These are phyloP conservation scores for Agrilus biguttatus DNA, from an alignment of 2,888 invertebrate species.

Conservation along the genomic window DNA sequence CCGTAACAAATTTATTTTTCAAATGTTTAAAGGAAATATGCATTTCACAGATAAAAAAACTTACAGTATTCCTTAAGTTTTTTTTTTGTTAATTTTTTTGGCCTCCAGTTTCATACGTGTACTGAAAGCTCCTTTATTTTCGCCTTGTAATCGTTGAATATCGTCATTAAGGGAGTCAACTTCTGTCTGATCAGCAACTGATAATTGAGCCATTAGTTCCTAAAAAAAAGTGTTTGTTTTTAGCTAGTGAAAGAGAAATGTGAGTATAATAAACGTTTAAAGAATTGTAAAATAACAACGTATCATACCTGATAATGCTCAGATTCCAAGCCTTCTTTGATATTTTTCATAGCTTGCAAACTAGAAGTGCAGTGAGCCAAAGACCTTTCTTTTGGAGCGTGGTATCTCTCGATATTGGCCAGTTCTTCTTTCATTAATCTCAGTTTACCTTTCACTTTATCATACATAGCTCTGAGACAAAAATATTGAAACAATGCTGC, in stretches of 20 bases:
- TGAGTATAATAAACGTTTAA: background rate
- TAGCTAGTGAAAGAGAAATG: slow-evolving; percentile 2
- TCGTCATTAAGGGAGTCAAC: slow-evolving; percentile 86
- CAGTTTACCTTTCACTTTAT: slow-evolving; percentile 92
- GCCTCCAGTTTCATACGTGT: slow-evolving; percentile 92
- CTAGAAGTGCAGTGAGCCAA: slow-evolving; percentile 83
- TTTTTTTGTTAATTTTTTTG: slow-evolving; percentile 97
- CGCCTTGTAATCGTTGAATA: slow-evolving; percentile 81
- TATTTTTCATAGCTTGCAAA: slow-evolving; percentile 91
- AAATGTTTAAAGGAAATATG: too few species aligned
- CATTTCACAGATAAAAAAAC: too few species aligned
- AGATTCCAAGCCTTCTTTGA: slow-evolving; percentile 83
- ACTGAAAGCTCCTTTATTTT: slow-evolving; percentile 91
- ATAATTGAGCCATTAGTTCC: slow-evolving; percentile 84
- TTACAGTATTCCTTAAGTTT: too few species aligned
- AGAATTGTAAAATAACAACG: background rate
- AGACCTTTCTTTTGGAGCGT: slow-evolving; percentile 84
- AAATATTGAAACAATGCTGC: background rate
- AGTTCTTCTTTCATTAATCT: slow-evolving; percentile 91
- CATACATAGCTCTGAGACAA: slow-evolving; percentile 65
- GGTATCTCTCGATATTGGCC: slow-evolving; percentile 76
- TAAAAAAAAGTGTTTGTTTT: too few species aligned
- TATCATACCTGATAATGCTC: slow-evolving; percentile 88
- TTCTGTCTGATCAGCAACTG: slow-evolving; percentile 81
- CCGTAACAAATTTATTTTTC: too few species aligned